phyloP scores from a whole-genome alignment of 2,113 vertebrate species.

The Tetraodon nigroviridis region DNA sequence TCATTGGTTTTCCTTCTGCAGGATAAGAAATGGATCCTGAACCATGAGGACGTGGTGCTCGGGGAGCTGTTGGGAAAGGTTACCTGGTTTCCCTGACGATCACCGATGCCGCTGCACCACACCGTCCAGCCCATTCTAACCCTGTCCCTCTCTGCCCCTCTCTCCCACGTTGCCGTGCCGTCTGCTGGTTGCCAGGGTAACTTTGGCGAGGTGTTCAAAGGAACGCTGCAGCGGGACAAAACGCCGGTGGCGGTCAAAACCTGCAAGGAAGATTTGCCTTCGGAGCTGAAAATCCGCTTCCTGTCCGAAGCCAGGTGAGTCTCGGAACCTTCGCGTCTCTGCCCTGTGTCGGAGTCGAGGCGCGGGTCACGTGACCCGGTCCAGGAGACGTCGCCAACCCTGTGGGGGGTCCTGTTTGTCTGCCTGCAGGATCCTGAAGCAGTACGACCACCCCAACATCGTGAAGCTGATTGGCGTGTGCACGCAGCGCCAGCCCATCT shows the following conservation, averaged over 20 bases:
- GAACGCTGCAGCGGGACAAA: constrained; percentile 87
- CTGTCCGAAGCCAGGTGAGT: constrained; percentile 89
- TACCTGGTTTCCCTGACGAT: constrained; percentile 41
- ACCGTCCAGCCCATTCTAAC: not conserved
- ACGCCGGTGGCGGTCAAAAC: constrained; percentile 92
- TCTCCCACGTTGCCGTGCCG: constrained; percentile 11
- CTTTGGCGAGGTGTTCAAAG: constrained; percentile 96
- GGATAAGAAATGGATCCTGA: constrained; percentile 98
- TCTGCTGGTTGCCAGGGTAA: constrained; percentile 70
- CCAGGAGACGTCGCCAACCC: not conserved
- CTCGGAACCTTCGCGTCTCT: too few species aligned
- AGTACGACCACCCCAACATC: constrained; percentile 97
- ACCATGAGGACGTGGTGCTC: constrained; percentile 90
- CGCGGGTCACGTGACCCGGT: too few species aligned
- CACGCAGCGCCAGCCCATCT: constrained; percentile 95
- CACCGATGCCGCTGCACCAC: not conserved
- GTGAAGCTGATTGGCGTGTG: constrained; percentile 98
- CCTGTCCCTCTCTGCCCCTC: not conserved
- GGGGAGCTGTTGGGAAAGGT: constrained; percentile 95
- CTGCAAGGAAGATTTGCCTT: constrained; percentile 97
- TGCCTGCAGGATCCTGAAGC: constrained; percentile 90
- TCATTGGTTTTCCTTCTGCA: constrained; percentile 37
- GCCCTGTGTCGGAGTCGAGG: too few species aligned
- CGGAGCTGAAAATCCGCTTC: constrained; percentile 95
- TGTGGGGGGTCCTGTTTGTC: constrained; percentile 11